Evolutionary conservation across 2,113 vertebrate genomes (phyloP), one percentile per base, ranked within the genome.

Genomic region (Onychorhynchus coronatus): DNA sequence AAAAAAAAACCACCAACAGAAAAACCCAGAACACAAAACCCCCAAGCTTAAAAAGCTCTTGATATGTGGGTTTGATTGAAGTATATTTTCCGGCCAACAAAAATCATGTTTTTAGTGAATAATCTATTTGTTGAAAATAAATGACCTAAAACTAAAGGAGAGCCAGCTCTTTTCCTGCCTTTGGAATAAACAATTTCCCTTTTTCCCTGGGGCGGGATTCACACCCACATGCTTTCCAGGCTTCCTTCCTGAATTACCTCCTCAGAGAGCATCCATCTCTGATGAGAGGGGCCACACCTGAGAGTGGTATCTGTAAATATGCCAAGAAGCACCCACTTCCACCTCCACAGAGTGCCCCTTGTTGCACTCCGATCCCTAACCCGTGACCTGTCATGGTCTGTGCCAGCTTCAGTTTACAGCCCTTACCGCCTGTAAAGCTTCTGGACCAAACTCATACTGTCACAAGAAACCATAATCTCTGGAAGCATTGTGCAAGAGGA

Each of bases 281-380:
- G 85, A 94, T 90, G 90, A 91, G 88, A 88, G 71, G 19, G 79
- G 88, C 93, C 95, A 94, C 95, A 96, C 95, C 95, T 93, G 88
- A 96, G 76, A 92, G 82, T 63, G 95, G 88, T 93, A 96, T 96
- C 94, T 91, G 85, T 53, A 56, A 86, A 93, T 37, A 68, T 0
- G 5, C 61, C 76, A 74, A 81, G 61, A 42, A 95, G 94, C 92
- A 84, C 82, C 75, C 92, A 94, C 82, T 59, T 89, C 50, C 53
- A 44, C 35, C 84, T 88, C 62, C 79, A 92, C 88, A 88, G 72
- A 68, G 55, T 47, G 22, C 56, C 47, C 87, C 75, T 94, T 95
- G 83, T 88, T 94, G 65, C 50, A 22, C 59, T 42, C 68, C 47
- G 61, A 42, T 88, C 85, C 59, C n/a, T 20, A 41, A n/a, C 14